Evolutionary conservation across 2,113 vertebrate genomes (phyloP), one percentile per base, ranked within the genome.

Genomic region (Lasiurus cinereus): DNA sequence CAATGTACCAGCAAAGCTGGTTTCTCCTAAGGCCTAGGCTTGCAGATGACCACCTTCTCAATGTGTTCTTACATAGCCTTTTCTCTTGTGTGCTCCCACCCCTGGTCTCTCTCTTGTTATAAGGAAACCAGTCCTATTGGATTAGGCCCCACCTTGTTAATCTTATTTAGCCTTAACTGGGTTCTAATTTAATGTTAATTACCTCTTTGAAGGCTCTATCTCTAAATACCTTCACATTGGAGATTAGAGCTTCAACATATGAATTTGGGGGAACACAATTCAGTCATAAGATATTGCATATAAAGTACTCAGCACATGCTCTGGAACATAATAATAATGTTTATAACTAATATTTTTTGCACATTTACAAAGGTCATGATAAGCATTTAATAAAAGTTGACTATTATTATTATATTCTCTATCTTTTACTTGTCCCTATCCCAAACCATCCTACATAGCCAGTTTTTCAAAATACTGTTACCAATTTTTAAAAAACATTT

Each of bases 281-380:
- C 31, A 31, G 50, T 67, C 2, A 8, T 39, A 69, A 74, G 13
- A 94, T 14, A 66, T 36, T 12, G 27, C 33, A n/a, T 89, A 27
- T 78, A 33, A 89, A 64, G 80, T 70, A 11, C 15, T 87, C 70
- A 90, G 76, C 39, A 33, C 9, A 48, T 73, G 82, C 27, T 70
- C 19, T 79, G 29, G 33, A 87, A 59, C 33, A 8, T 90, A 87
- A 72, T 69, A 76, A 73, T 77, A 73, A 78, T 77, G 64, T 43
- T 94, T 93, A 78, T 62, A 90, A 52, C 36, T 88, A 74, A 50
- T 83, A 50, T 79, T 94, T 90, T 27, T 76, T 73, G 50, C 13
- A 93, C 29, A 70, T 39, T 77, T 77, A 56, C 9, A 83, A 52
- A 77, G 18, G 14, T 94, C 43, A 39, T 54, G 18, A 19, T 82